These are phyloP conservation scores for Drosophila sproati DNA, from an alignment of 1,140 invertebrate genomes.

Conservation along the genomic window DNA sequence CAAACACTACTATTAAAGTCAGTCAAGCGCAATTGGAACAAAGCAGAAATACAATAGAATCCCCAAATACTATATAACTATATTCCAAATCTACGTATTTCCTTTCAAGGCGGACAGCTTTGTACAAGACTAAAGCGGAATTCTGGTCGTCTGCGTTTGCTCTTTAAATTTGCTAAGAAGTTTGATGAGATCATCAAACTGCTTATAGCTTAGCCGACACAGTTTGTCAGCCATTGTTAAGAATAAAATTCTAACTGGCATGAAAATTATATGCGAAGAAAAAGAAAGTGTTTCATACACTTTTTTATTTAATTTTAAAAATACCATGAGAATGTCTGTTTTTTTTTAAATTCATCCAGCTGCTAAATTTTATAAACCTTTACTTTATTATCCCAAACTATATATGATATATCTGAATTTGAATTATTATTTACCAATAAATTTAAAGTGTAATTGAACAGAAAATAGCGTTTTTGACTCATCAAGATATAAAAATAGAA, in stretches of 20 bases:
- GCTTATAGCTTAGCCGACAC: slow-evolving; percentile 26
- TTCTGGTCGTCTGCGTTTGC: slow-evolving; percentile 68
- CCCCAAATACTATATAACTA: slow-evolving; percentile 22
- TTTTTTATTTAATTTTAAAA: too few species aligned
- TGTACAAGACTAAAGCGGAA: slow-evolving; percentile 50
- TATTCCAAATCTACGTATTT: slow-evolving; percentile 56
- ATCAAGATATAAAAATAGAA: not conserved
- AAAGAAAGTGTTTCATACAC: not conserved
- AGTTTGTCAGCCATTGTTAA: slow-evolving; percentile 43
- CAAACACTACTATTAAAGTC: slow-evolving; percentile 68
- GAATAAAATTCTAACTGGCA: slow-evolving; percentile 13
- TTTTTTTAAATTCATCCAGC: too few species aligned
- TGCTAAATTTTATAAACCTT: too few species aligned
- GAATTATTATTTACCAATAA: too few species aligned
- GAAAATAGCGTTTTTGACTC: not conserved
- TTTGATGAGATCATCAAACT: slow-evolving; percentile 62
- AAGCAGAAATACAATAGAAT: slow-evolving; percentile 52
- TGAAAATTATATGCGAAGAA: too few species aligned
- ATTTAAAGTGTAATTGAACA: not conserved
- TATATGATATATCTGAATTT: too few species aligned
- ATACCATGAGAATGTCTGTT: too few species aligned
- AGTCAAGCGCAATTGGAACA: slow-evolving; percentile 81
- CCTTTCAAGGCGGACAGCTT: slow-evolving; percentile 51
- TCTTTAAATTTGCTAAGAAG: slow-evolving; percentile 38
- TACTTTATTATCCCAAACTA: too few species aligned